Conservation (phyloP, 2,797 vertebrate genomes). For the Otus scops region DNA sequence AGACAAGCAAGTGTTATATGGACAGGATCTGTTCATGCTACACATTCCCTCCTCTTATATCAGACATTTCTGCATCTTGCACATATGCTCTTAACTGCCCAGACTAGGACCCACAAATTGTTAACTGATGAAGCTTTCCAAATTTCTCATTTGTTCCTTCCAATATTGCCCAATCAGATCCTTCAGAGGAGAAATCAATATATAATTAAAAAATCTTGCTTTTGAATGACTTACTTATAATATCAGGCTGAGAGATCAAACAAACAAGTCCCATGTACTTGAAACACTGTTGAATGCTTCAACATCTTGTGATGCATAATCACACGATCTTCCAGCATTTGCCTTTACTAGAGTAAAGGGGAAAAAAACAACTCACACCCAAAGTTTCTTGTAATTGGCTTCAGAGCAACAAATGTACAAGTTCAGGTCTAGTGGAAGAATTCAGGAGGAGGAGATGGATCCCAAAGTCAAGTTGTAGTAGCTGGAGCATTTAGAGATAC, state of each 20-base stretch:
- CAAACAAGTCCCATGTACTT: background rate
- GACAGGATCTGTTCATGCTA: background rate
- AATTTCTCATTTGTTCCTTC: background rate
- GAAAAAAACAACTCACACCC: background rate
- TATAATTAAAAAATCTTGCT: background rate
- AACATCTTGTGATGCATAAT: background rate
- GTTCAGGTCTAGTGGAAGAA: background rate
- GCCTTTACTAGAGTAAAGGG: background rate
- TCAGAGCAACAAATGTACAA: background rate
- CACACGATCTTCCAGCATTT: background rate
- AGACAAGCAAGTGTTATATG: background rate
- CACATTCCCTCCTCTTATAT: background rate
- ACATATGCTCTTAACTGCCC: background rate
- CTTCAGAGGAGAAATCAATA: background rate
- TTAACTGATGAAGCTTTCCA: background rate
- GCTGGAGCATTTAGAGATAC: background rate
- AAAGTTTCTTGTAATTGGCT: background rate
- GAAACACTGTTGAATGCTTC: background rate
- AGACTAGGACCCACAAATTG: background rate
- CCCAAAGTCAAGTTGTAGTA: background rate
- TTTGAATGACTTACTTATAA: background rate
- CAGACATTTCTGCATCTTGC: background rate
- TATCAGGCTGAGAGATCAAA: background rate
- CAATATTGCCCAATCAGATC: background rate
- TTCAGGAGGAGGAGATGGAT: background rate